Evolutionary conservation across 2,113 vertebrate genomes (phyloP).

Genomic region (Procapra przewalskii): DNA sequence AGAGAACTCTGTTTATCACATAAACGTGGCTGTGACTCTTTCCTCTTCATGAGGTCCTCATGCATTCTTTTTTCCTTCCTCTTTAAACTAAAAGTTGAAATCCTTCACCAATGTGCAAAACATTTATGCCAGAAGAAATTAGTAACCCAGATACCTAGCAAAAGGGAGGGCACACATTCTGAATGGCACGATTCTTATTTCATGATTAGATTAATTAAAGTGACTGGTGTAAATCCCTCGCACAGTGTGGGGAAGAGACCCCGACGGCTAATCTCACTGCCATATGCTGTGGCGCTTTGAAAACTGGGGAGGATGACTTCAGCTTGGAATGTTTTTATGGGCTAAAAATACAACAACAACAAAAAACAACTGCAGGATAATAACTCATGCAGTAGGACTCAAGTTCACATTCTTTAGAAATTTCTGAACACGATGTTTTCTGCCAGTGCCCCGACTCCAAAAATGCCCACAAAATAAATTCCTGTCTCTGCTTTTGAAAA

Average conservation of each 20-base stretch:
- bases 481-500: conserved; percentile 57
- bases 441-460: conserved; percentile 13
- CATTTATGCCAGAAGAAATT: background rate
- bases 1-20: background rate
- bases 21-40: background rate
- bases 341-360: conserved; percentile 78
- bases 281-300: conserved; percentile 72
- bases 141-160: conserved; percentile 5
- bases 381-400: conserved; percentile 74
- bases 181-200: background rate
- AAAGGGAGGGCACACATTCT: background rate
- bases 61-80: background rate
- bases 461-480: conserved; percentile 68
- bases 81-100: background rate
- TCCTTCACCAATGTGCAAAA: background rate
- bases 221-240: conserved; percentile 55
- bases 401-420: conserved; percentile 76
- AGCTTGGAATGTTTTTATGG: conserved; percentile 71
- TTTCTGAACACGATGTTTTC: conserved; percentile 75
- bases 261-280: conserved; percentile 73
- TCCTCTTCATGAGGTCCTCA: background rate
- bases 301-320: conserved; percentile 59
- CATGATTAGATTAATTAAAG: conserved; percentile 55
- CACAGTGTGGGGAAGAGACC: background rate
- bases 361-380: conserved; percentile 77